These are phyloP conservation scores for Halisarca cf. caerulea DNA, from an alignment of 37 sponge, comb jelly and placozoan species.

Conservation along the genomic window DNA sequence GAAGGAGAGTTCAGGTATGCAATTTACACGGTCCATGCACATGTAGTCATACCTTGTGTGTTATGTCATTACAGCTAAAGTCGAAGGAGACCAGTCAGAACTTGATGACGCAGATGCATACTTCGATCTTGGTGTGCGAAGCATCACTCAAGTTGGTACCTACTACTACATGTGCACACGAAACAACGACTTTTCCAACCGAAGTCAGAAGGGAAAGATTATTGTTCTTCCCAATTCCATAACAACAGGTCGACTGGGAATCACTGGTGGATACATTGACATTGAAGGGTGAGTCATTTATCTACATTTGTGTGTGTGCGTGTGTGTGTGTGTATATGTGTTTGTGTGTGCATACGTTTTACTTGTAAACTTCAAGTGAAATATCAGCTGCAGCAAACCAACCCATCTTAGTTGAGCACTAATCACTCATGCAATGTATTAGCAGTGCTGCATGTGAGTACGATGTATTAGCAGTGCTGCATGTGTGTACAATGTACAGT, in stretches of 20 bases:
- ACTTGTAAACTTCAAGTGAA: not conserved
- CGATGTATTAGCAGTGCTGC: too few species aligned
- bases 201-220: constrained; percentile 96
- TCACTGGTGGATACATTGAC: constrained; percentile 24
- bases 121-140: constrained; percentile 88
- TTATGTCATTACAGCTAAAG: constrained; percentile 59
- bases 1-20: not conserved
- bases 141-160: constrained; percentile 71
- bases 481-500: too few species aligned
- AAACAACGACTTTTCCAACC: constrained; percentile 99
- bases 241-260: not conserved
- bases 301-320: constrained; percentile 12
- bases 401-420: too few species aligned
- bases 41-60: not conserved
- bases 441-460: too few species aligned
- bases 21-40: not conserved
- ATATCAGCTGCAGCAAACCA: too few species aligned
- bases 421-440: too few species aligned
- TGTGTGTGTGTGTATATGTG: constrained; percentile 6
- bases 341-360: not conserved
- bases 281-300: constrained; percentile 6
- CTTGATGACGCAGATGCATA: constrained; percentile 97
- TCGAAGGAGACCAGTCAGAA: constrained; percentile 95
- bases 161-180: constrained; percentile 95
- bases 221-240: constrained; percentile 25